Conservation (phyloP, 35 echinoderm and acorn worm species). For the Eucidaris tribuloides region DNA sequence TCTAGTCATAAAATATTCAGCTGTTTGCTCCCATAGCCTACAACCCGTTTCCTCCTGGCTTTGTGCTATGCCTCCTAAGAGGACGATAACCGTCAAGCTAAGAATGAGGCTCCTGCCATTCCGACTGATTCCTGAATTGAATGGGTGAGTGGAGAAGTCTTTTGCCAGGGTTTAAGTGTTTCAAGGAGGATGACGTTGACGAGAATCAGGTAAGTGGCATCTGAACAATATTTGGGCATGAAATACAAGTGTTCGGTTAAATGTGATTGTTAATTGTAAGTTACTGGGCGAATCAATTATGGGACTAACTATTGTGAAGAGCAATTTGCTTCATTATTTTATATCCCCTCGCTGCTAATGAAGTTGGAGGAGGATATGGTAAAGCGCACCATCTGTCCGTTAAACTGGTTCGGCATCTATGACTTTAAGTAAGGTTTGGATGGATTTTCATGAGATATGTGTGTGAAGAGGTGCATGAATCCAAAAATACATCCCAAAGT, state of each 20-base stretch:
- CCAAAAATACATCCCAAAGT: no score
- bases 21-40: conserved; percentile 36
- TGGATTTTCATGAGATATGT: no score
- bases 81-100: conserved; percentile 41
- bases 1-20: neutral
- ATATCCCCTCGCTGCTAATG: no score
- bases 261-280: neutral
- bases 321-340: no score
- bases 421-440: no score
- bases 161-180: conserved; percentile 49
- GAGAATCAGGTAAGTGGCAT: neutral
- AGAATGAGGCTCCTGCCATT: conserved; percentile 52
- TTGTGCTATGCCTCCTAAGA: conserved; percentile 38
- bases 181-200: neutral
- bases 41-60: conserved; percentile 61
- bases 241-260: no score
- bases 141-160: conserved; percentile 19
- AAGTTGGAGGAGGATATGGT: no score
- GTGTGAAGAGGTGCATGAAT: no score
- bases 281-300: no score
- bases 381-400: neutral
- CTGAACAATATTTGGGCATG: neutral
- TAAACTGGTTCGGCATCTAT: no score
- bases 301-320: no score
- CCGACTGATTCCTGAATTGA: conserved; percentile 41